Evolutionary conservation across 35 echinoderm and acorn worm genomes (phyloP).

Genomic region (Lytechinus variegatus): DNA sequence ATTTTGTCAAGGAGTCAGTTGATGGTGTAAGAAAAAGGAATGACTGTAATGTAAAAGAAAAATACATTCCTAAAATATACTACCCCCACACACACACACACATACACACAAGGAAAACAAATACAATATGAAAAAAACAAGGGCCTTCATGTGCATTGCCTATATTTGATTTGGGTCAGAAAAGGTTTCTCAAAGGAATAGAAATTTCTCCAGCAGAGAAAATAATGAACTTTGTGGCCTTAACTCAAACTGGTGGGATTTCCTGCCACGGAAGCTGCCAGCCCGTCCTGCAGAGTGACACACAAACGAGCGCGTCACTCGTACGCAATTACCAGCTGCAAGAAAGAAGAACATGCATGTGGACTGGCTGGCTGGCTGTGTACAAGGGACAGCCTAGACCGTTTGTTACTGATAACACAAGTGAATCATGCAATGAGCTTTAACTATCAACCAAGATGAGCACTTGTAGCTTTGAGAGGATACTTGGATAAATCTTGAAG

Average conservation of each 20-base stretch:
- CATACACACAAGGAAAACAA: not conserved
- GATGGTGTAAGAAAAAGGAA: too few relatives aligned
- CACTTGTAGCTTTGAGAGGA: not conserved
- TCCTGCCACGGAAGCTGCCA: slow-evolving; percentile 54
- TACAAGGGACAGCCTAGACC: not conserved
- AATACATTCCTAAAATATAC: too few relatives aligned
- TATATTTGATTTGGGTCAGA: slow-evolving; percentile 1
- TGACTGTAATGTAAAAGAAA: too few relatives aligned
- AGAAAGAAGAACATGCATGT: not conserved
- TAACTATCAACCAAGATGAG: not conserved
- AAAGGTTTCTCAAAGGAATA: not conserved
- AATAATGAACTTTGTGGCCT: slow-evolving; percentile 54
- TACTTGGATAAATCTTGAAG: not conserved
- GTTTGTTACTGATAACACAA: slow-evolving; percentile 41
- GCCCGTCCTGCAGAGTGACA: slow-evolving; percentile 44
- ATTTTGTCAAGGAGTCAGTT: not conserved
- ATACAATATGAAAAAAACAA: not conserved
- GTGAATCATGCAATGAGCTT: slow-evolving; percentile 32
- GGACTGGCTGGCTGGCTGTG: not conserved
- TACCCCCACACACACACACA: too few relatives aligned
- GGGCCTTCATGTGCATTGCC: not conserved
- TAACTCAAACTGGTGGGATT: slow-evolving; percentile 50
- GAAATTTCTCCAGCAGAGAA: slow-evolving; percentile 23
- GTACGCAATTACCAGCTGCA: not conserved
- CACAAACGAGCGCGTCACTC: slow-evolving; percentile 42